Conservation (phyloP, 1,140 invertebrate species). For the Pentalonia nigronervosa region DNA sequence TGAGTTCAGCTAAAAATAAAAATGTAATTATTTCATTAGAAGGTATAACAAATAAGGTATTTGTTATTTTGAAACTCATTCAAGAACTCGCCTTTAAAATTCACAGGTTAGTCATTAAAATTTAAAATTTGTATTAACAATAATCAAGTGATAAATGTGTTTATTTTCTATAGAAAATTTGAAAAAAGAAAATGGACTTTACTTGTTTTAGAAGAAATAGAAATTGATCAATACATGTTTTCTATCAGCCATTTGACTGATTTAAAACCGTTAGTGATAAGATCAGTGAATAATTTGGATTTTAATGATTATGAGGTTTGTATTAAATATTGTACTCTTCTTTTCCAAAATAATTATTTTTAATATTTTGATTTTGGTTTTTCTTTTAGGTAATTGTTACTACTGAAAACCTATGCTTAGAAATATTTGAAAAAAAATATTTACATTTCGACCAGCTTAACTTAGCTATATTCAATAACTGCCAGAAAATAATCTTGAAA, state of each 20-base stretch:
- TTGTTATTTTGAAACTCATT: constrained; percentile 87
- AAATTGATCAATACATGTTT: constrained; percentile 42
- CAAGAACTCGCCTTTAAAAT: constrained; percentile 74
- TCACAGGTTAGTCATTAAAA: constrained; percentile 63
- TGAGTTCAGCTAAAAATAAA: constrained; percentile 77
- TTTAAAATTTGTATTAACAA: background rate
- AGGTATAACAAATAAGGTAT: constrained; percentile 83
- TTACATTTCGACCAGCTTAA: constrained; percentile 2
- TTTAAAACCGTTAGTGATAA: constrained; percentile 32
- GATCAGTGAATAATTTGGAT: constrained; percentile 23
- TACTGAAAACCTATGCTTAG: constrained; percentile 23
- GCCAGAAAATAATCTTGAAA: constrained; percentile 15
- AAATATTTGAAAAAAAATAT: constrained; percentile 31
- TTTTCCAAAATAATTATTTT: background rate
- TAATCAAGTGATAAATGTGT: background rate
- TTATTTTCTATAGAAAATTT: background rate
- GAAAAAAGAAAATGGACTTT: constrained; percentile 56
- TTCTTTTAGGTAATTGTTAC: constrained; percentile 23
- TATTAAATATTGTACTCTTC: background rate
- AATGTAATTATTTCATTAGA: constrained; percentile 88
- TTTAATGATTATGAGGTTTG: constrained; percentile 35
- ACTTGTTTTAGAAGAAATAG: constrained; percentile 53
- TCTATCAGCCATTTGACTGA: constrained; percentile 40
- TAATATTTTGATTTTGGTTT: background rate
- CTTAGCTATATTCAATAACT: constrained; percentile 46